Evolutionary conservation across 2,113 vertebrate genomes (phyloP), one percentile per base, ranked within the genome.

Genomic region (Meleagris gallopavo): DNA sequence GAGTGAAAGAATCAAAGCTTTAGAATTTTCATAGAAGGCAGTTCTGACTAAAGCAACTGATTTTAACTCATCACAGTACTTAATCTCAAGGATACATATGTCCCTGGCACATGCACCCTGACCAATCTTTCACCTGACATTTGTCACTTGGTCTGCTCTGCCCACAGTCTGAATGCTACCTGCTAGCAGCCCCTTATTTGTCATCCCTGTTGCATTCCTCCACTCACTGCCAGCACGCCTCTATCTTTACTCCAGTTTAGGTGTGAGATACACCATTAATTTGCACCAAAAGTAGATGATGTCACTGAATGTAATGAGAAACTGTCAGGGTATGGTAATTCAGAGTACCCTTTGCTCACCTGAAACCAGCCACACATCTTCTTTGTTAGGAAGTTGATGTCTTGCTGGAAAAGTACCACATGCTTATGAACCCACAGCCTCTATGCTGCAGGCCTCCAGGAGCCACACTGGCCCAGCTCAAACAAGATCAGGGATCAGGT

Each of bases 81-180:
- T 48, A 55, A 60, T 65, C 69, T 79, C 61, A 61, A 40, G 61
- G 57, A 43, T 24, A 22, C 4, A 29, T 3, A 5, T 5, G 18
- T 15, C 25, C 19, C 52, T 2, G 36, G 40, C 54, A 87, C 1
- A 0, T 10, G 11, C 25, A 43, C 5, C 29, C 48, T 24, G 24
- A 82, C 7, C 1, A 0, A 25, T 66, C 54, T 40, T 25, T 32
- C 5, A 9, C 27, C 11, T 3, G 1, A 34, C 16, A 55, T 38
- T 34, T 24, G 46, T 25, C n/a, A 16, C 13, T 11, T 29, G 43
- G 57, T 34, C 36, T 54, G 9, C 13, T 69, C 24, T 92, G 62
- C 12, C 32, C 40, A 30, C 25, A 83, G 29, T 15, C 34, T 34
- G 30, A 74, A 40, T 58, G 13, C 11, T 19, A 45, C 32, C 48